phyloP scores from a whole-genome alignment of 2,797 vertebrate genomes.

The Leuciscus waleckii region DNA sequence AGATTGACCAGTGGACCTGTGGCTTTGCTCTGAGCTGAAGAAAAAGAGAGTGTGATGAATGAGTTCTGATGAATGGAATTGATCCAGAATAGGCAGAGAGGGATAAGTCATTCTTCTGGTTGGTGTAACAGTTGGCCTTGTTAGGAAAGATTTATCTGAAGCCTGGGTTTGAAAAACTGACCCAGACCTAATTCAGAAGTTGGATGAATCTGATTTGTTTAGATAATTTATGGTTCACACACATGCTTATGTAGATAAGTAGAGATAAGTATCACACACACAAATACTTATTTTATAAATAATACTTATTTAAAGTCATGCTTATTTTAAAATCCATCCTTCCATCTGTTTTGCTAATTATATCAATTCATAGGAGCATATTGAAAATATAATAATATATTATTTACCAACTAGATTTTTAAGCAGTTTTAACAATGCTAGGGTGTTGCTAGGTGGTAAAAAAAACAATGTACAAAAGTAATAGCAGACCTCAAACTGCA shows the following conservation, averaged over 20 bases:
- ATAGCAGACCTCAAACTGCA: background rate
- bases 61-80: slow-evolving; percentile 49
- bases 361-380: background rate
- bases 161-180: slow-evolving; percentile 12
- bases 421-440: background rate
- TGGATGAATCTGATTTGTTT: background rate
- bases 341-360: background rate
- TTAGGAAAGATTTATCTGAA: slow-evolving; percentile 46
- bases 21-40: slow-evolving; percentile 35
- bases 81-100: slow-evolving; percentile 46
- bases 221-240: background rate
- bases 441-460: background rate
- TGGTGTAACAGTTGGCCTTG: slow-evolving; percentile 50
- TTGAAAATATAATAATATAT: background rate
- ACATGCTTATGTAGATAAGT: too few species aligned
- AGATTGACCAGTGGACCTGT: slow-evolving; percentile 18
- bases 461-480: background rate
- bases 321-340: background rate
- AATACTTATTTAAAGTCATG: too few species aligned
- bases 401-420: background rate
- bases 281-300: too few species aligned
- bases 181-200: slow-evolving; percentile 18
- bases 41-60: slow-evolving; percentile 27
- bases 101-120: slow-evolving; percentile 47
- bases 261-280: too few species aligned